A percentile compares a stretch with the other conserved stretches of the same genome.
Conservation (phyloP, 2,113 vertebrate species). For the Otis tarda region DNA sequence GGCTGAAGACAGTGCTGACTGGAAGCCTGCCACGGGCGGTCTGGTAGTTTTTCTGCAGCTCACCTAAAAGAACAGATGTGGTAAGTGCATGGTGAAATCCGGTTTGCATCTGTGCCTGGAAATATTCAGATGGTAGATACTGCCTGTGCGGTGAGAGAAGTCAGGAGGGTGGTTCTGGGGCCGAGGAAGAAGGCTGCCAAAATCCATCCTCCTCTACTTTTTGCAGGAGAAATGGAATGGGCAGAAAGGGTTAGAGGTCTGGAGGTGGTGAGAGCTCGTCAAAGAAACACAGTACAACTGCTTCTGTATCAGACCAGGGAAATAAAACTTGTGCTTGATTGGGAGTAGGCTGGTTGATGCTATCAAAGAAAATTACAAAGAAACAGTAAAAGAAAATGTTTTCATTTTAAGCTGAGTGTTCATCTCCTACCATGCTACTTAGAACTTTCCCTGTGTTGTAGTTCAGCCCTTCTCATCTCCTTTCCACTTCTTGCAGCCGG, state of each 20-base stretch:
- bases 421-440: background rate
- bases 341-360: background rate
- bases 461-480: no score
- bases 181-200: background rate
- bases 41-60: background rate
- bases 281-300: background rate
- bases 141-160: background rate
- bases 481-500: no score
- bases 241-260: background rate
- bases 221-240: background rate
- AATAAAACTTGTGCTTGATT: background rate
- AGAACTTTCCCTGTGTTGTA: background rate
- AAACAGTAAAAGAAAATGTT: background rate
- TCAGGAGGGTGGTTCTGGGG: background rate
- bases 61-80: background rate
- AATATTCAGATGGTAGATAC: background rate
- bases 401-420: background rate
- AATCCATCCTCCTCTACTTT: background rate
- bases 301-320: background rate
- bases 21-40: background rate
- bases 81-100: background rate
- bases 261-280: background rate
- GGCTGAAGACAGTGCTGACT: background rate
- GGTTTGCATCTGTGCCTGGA: background rate
- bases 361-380: background rate